Percentiles rank a stretch among this genome's conserved stretches.
Evolutionary conservation across 2,888 invertebrate genomes (phyloP).

Genomic region (Nemurella pictetii): DNA sequence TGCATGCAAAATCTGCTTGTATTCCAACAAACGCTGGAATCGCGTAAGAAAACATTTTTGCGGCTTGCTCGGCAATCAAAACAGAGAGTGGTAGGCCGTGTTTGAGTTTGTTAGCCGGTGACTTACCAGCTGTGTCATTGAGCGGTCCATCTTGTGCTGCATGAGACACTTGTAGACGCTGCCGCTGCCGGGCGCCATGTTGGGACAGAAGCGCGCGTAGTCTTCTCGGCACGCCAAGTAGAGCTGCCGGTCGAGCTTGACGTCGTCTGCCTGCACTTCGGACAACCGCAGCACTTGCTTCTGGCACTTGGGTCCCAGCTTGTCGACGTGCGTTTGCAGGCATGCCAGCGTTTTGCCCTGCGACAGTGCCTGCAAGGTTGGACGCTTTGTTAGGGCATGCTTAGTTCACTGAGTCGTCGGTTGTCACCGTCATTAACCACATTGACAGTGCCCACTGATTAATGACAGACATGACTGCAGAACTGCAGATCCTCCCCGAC

Average conservation of each 20-base stretch:
- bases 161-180: conserved; percentile 88
- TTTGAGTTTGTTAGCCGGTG: no score
- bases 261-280: conserved; percentile 86
- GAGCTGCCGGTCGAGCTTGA: conserved; percentile 85
- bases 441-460: no score
- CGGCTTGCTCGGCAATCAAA: neutral
- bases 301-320: conserved; percentile 68
- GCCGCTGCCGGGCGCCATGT: conserved; percentile 76
- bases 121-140: conserved; percentile 56
- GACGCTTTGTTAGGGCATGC: no score
- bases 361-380: conserved; percentile 57
- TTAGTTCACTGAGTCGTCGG: no score
- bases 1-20: no score
- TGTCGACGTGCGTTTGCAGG: conserved; percentile 69
- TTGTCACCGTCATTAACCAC: no score
- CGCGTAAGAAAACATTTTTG: no score
- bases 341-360: conserved; percentile 86
- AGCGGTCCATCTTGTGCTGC: conserved; percentile 74
- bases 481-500: no score
- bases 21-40: no score
- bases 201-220: conserved; percentile 74
- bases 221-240: conserved; percentile 89
- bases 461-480: no score
- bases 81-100: no score
- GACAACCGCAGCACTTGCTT: conserved; percentile 80